Evolutionary conservation across 2,797 vertebrate genomes (phyloP).

Genomic region (Tenualosa ilisha): DNA sequence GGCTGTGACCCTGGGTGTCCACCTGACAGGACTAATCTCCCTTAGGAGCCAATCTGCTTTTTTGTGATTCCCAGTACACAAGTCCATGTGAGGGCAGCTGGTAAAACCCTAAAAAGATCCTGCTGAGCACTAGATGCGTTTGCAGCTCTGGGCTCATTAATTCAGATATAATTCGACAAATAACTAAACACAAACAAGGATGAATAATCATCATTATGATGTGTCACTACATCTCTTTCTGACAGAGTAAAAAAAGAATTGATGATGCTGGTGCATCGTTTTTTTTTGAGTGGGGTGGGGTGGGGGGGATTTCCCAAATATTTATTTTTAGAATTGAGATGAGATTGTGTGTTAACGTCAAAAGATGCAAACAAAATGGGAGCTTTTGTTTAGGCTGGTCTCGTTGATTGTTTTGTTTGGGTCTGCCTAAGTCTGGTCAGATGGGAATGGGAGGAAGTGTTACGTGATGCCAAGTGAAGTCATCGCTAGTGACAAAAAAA

Average conservation of each 20-base stretch:
- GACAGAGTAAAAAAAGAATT: neutral
- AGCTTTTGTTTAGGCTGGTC: slow-evolving; percentile 9
- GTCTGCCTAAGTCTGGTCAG: neutral
- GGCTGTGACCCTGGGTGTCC: slow-evolving; percentile 24
- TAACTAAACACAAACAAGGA: neutral
- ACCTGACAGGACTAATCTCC: slow-evolving; percentile 35
- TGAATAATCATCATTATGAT: neutral
- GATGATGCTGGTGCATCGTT: neutral
- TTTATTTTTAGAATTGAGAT: neutral
- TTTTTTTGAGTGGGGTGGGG: too few species aligned
- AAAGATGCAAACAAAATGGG: neutral
- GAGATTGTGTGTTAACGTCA: neutral
- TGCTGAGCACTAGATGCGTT: slow-evolving; percentile 1
- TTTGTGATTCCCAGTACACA: neutral
- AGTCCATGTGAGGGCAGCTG: neutral
- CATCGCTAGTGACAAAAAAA: neutral
- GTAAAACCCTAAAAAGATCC: slow-evolving; percentile 23
- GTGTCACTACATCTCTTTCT: neutral
- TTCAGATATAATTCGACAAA: neutral
- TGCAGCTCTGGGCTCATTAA: neutral
- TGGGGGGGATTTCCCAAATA: neutral
- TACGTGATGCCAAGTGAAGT: slow-evolving; percentile 6
- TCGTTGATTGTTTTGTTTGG: slow-evolving; percentile 9
- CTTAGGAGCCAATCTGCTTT: slow-evolving; percentile 26
- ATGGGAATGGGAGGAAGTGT: neutral